Conservation (phyloP, 2,888 invertebrate species). For the Neria commutata region DNA sequence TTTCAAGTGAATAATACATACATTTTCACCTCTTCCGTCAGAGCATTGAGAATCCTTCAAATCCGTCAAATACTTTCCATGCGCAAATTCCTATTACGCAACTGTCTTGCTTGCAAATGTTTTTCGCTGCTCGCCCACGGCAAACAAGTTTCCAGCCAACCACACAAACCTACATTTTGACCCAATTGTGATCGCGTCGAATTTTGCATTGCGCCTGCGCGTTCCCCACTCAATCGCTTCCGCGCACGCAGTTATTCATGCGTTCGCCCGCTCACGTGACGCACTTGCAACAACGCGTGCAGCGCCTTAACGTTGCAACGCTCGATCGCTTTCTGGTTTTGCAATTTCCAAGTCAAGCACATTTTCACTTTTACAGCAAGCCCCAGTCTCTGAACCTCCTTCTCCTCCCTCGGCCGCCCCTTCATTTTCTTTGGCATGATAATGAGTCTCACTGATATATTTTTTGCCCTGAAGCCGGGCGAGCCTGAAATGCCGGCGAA, state of each 20-base stretch:
- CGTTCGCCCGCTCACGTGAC: neutral
- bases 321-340: neutral
- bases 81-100: neutral
- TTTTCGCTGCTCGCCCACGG: neutral
- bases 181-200: neutral
- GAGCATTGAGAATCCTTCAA: too few relatives aligned
- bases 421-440: neutral
- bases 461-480: constrained; percentile 3
- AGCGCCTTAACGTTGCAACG: too few relatives aligned
- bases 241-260: neutral
- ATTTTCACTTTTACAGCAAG: constrained; percentile 4
- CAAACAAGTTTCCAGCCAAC: neutral
- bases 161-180: neutral
- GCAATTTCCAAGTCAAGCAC: neutral
- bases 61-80: too few relatives aligned
- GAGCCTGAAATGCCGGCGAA: constrained; percentile 47
- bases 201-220: neutral
- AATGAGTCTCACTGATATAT: neutral
- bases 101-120: neutral
- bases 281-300: neutral
- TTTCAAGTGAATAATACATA: too few relatives aligned
- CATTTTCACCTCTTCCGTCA: too few relatives aligned
- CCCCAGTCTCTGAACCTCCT: too few relatives aligned
- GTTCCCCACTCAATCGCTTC: neutral
- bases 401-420: too few relatives aligned